Evolutionary conservation across 2,888 invertebrate species (phyloP).

Genomic region (Mesorhabditis spiculigera): DNA sequence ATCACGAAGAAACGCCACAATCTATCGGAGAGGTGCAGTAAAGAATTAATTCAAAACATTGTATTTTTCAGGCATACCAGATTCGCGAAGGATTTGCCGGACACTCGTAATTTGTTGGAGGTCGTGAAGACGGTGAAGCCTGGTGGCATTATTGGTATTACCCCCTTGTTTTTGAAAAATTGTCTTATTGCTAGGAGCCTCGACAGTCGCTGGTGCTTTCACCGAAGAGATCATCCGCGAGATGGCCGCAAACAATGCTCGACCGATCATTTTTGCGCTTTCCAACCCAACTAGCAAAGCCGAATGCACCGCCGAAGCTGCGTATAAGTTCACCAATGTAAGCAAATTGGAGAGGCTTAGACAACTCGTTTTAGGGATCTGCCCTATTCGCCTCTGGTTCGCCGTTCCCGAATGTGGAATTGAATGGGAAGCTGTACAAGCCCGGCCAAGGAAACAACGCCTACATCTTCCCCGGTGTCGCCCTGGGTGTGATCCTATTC

Average conservation of each 20-base stretch:
- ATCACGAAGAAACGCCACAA: conserved; percentile 70
- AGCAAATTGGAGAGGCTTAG: conserved; percentile 43
- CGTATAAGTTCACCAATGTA: conserved; percentile 81
- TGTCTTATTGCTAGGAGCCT: conserved; percentile 70
- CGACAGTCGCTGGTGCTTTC: conserved; percentile 90
- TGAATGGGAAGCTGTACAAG: conserved; percentile 75
- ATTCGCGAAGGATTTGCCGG: conserved; percentile 65
- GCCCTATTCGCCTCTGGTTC: conserved; percentile 92
- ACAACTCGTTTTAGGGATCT: conserved; percentile 70
- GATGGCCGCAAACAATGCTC: conserved; percentile 79
- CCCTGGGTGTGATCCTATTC: conserved; percentile 85
- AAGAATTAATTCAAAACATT: background rate
- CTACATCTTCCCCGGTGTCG: conserved; percentile 91
- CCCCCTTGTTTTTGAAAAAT: conserved; percentile 8
- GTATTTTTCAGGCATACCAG: conserved; percentile 24
- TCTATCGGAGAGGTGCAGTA: conserved; percentile 23
- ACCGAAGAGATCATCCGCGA: conserved; percentile 77
- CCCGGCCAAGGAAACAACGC: conserved; percentile 98
- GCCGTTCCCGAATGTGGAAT: conserved; percentile 82
- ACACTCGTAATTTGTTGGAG: conserved; percentile 75
- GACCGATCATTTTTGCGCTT: conserved; percentile 91
- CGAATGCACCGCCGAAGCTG: conserved; percentile 98
- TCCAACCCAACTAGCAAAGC: conserved; percentile 97
- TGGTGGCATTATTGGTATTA: conserved; percentile 80
- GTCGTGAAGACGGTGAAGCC: conserved; percentile 80